A percentile compares a stretch with the other conserved stretches of the same genome.
phyloP scores from a whole-genome alignment of 1,140 invertebrate species.

The Maconellicoccus hirsutus region DNA sequence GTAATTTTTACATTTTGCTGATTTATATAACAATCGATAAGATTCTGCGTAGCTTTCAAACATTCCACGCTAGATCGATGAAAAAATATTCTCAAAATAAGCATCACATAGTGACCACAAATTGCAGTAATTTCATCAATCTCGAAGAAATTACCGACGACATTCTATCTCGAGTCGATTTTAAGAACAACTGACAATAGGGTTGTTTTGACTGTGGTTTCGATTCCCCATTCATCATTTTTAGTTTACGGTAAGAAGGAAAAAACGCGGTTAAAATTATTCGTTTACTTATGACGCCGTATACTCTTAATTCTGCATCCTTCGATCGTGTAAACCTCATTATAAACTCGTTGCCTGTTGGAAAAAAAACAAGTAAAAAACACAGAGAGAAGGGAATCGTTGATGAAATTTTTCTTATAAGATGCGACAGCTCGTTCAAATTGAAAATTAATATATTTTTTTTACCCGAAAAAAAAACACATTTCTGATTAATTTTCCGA shows the following conservation, averaged over 20 bases:
- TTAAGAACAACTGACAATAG: constrained; percentile 9
- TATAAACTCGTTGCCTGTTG: neutral
- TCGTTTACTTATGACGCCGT: neutral
- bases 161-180: neutral
- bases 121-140: too few relatives aligned
- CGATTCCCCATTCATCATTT: neutral
- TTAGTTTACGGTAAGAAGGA: neutral
- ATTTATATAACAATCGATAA: too few relatives aligned
- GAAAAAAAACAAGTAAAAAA: neutral
- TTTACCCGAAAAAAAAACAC: neutral
- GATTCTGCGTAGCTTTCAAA: too few relatives aligned
- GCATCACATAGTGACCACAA: too few relatives aligned
- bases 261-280: neutral
- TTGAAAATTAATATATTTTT: constrained; percentile 5
- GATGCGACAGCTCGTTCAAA: neutral
- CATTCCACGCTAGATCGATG: too few relatives aligned
- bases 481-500: neutral
- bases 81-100: too few relatives aligned
- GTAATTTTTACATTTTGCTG: too few relatives aligned
- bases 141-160: neutral
- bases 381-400: neutral
- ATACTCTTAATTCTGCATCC: neutral
- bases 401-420: neutral
- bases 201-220: neutral
- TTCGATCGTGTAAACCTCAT: neutral